Evolutionary conservation across 2,888 invertebrate genomes (phyloP), one percentile per base, ranked within the genome.

Genomic region (Dascillus cervinus): DNA sequence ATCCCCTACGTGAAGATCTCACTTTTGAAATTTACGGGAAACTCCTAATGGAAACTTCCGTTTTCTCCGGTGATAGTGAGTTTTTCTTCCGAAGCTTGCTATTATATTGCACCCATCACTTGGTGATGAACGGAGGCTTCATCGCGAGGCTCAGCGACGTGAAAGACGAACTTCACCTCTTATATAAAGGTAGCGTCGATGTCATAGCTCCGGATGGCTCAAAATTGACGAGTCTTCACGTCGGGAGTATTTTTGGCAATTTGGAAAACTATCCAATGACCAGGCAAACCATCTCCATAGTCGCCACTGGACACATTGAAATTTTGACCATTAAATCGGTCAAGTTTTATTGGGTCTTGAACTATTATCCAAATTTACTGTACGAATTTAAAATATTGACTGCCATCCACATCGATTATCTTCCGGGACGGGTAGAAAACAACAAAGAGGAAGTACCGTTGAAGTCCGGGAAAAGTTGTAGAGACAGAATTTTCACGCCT

Each of bases 161-260:
- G 6, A 35, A 15, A 2, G n/a, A 14, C 1, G 2, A 19, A 8
- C 11, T 36, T 9, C n/a, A 25, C 6, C 27, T 29, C 5, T 11
- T 41, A 2, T 32, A 23, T 2, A 37, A 32, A 13, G 45, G 45
- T 2, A 23, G 22, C 4, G 29, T 34, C 8, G 26, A 29, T n/a
- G 39, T 41, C 8, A 12, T 43, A 15, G 39, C 33, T 12, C 34
- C 39, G 3, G 45, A 41, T 13, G 38, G 38, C 9, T 26, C 37
- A 2, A 21, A 22, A 17, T 3, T 46, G 12, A 22, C 32, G 6
- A 28, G 28, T 9, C 17, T 46, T n/a, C 26, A 24, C 6, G 28
- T 31, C 3, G 45, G 45, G 13, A 30, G 39, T 12, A 29, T 43
- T 21, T 41, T 46, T 9, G 45, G 43, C 11, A 46, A 43, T 19